Base-by-base conservation (phyloP, 2,113 vertebrate species). In the Acrocephalus arundinaceus region DNA sequence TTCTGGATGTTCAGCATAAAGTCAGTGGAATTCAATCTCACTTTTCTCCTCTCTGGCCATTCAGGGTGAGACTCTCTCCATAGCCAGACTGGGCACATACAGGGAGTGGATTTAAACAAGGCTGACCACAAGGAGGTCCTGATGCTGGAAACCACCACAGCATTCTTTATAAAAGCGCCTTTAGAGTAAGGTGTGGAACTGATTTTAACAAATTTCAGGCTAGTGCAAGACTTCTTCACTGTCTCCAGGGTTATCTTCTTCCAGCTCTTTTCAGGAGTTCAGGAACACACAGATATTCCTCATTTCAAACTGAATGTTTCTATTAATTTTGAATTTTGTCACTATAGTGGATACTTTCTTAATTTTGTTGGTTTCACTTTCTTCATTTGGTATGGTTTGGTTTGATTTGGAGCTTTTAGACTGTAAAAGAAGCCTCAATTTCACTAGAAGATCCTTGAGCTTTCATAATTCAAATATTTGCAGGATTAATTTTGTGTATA, bases 41-140 rank as follows among this genome's bases (percentile, higher is more conserved):
- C 9, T 86, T 68, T 58, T 73, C 23, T 75, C 33, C 21, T 55
- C 14, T 49, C 73, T 63, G 73, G 33, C 23, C 27, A 2, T 30
- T 55, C 41, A 45, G 48, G 41, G 10, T 5, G 4, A 74, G 22
- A 16, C 2, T 87, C 22, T 65, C 61, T 23, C 58, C n/a, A 61
- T 0, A 61, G 9, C 6, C 55, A 30, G 11, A 11, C 4, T 28
- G 31, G 31, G 41, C 20, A 67, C 3, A 4, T 6, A 3, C 0
- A 37, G 22, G 21, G 4, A 7, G 21, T 10, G 25, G 57, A 41
- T 84, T 48, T 68, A 39, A 77, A 71, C 5, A 6, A 37, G 20
- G 43, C 16, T 59, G 46, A 19, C 14, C 33, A 48, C 25, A 63
- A 17, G 25, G 5, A 57, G 25, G 4, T 66, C n/a, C 21, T 66